Conservation (phyloP, 1,140 invertebrate species). For the Drosophila simulans region DNA sequence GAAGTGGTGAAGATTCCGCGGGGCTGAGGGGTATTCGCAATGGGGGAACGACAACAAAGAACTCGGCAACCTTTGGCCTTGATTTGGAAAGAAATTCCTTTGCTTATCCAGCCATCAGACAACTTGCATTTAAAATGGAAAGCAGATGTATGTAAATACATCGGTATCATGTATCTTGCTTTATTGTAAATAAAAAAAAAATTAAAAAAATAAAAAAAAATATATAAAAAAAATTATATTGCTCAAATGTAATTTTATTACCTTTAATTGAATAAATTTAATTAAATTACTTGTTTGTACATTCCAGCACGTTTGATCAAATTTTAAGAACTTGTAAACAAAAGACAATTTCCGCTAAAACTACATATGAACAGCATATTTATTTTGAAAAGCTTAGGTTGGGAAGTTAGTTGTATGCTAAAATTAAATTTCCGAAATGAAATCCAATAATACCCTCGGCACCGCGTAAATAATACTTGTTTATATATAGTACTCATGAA, state of each 20-base stretch:
- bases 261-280: too few species aligned
- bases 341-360: neutral
- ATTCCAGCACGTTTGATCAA: too few species aligned
- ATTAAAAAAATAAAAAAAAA: too few species aligned
- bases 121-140: slow-evolving; percentile 14
- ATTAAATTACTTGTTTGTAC: too few species aligned
- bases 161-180: too few species aligned
- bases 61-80: slow-evolving; percentile 36
- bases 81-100: slow-evolving; percentile 23
- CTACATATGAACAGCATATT: neutral
- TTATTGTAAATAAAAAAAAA: too few species aligned
- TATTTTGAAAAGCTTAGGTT: neutral
- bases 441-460: slow-evolving; percentile 3
- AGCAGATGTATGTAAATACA: too few species aligned
- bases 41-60: slow-evolving; percentile 6
- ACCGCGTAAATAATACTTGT: slow-evolving; percentile 1
- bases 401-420: too few species aligned
- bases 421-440: neutral
- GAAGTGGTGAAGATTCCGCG: neutral
- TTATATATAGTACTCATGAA: slow-evolving; percentile 10
- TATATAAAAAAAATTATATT: too few species aligned
- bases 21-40: neutral
- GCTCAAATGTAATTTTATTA: too few species aligned
- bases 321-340: neutral
- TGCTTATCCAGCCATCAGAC: neutral